Evolutionary conservation across 2,113 vertebrate genomes (phyloP).

Genomic region (Odontophorus gujanensis): DNA sequence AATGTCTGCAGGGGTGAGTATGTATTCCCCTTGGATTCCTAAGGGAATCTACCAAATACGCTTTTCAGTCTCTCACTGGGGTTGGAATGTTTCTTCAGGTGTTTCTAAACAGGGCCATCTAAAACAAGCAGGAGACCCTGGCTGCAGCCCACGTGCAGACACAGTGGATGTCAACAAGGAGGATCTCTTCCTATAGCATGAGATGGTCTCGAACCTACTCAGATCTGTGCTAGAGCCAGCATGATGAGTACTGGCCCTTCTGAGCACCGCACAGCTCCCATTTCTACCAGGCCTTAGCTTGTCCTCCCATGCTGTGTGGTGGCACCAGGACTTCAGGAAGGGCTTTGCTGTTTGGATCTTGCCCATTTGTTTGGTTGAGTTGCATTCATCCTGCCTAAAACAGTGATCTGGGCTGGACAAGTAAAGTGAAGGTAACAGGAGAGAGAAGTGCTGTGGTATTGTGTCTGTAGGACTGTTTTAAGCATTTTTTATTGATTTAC

Average conservation of each 20-base stretch:
- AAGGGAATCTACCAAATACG: background rate
- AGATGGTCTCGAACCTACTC: background rate
- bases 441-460: background rate
- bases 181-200: background rate
- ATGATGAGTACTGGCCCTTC: background rate
- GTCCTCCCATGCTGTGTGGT: background rate
- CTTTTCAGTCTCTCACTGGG: background rate
- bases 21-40: background rate
- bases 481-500: constrained; percentile 53
- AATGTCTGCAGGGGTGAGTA: background rate
- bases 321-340: background rate
- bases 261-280: background rate
- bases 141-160: background rate
- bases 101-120: background rate
- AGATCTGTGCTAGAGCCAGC: rapidly evolving
- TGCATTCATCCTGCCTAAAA: background rate
- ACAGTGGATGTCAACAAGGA: background rate
- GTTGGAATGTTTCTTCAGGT: background rate
- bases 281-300: background rate
- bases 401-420: background rate
- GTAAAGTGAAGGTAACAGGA: background rate
- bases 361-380: background rate
- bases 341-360: background rate
- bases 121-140: background rate
- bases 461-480: background rate